phyloP scores from a whole-genome alignment of 2,113 vertebrate species.

The Cynopterus brachyotis region DNA sequence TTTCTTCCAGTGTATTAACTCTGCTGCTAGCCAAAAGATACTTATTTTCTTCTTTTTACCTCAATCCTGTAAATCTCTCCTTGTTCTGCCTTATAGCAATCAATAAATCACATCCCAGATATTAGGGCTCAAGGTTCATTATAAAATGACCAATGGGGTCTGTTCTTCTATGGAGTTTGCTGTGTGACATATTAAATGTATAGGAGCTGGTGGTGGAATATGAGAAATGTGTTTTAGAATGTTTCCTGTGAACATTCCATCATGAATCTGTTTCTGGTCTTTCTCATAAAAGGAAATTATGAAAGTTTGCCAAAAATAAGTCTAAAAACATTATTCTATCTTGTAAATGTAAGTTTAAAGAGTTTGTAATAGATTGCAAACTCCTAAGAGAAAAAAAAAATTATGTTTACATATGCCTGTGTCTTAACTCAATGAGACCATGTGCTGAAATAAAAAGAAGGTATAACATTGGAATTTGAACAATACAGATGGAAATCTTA shows the following conservation, averaged over 20 bases:
- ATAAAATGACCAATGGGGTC: constrained; percentile 30
- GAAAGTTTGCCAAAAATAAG: neutral
- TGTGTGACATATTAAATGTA: constrained; percentile 40
- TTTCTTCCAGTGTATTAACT: neutral
- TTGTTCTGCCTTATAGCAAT: constrained; percentile 37
- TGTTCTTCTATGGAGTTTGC: constrained; percentile 2
- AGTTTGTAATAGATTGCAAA: neutral
- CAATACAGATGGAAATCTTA: neutral
- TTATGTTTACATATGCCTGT: neutral
- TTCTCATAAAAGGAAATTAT: constrained; percentile 27
- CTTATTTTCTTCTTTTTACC: constrained; percentile 42
- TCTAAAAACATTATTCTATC: neutral
- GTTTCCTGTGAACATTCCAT: constrained; percentile 14
- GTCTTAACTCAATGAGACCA: neutral
- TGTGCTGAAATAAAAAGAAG: neutral
- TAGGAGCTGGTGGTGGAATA: neutral
- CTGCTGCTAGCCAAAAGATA: neutral
- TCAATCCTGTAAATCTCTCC: constrained; percentile 27
- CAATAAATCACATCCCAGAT: constrained; percentile 19
- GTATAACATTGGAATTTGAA: neutral
- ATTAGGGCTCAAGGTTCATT: constrained; percentile 47
- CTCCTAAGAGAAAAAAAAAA: neutral
- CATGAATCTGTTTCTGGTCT: constrained; percentile 30
- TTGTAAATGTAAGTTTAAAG: neutral
- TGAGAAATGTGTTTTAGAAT: constrained; percentile 47